A percentile compares a stretch with the other conserved stretches of the same genome.
These are phyloP conservation scores for Anguilla marmorata DNA, from an alignment of 2,797 vertebrate species.

Conservation along the genomic window DNA sequence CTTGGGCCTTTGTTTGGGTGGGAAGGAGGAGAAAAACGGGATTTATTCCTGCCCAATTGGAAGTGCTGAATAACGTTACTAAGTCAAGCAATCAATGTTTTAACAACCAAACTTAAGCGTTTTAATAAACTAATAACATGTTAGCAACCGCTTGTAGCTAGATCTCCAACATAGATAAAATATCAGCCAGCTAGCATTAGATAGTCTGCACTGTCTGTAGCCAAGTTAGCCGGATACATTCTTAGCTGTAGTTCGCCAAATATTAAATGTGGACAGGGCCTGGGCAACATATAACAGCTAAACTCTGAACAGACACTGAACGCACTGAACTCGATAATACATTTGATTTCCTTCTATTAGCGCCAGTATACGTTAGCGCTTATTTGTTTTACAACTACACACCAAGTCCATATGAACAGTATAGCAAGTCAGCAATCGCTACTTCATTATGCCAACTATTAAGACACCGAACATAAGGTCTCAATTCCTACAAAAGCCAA, in stretches of 20 bases:
- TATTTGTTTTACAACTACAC: too few relatives aligned
- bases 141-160: constrained; percentile 10
- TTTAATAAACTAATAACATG: constrained; percentile 21
- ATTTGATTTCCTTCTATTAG: too few relatives aligned
- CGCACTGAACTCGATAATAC: too few relatives aligned
- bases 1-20: constrained; percentile 69
- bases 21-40: constrained; percentile 41
- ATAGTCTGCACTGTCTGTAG: neutral
- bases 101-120: neutral
- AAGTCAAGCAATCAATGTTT: neutral
- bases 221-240: constrained; percentile 34
- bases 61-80: neutral
- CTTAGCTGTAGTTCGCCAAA: neutral
- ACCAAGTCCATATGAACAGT: too few relatives aligned
- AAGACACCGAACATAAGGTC: neutral
- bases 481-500: neutral
- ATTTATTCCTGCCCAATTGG: neutral
- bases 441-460: too few relatives aligned
- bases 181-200: neutral
- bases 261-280: neutral
- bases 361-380: too few relatives aligned
- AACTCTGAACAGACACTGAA: too few relatives aligned
- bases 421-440: too few relatives aligned
- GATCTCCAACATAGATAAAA: constrained; percentile 5
- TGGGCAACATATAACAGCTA: neutral